phyloP scores from a whole-genome alignment of 2,888 invertebrate genomes.

The Agriopis leucophaearia region DNA sequence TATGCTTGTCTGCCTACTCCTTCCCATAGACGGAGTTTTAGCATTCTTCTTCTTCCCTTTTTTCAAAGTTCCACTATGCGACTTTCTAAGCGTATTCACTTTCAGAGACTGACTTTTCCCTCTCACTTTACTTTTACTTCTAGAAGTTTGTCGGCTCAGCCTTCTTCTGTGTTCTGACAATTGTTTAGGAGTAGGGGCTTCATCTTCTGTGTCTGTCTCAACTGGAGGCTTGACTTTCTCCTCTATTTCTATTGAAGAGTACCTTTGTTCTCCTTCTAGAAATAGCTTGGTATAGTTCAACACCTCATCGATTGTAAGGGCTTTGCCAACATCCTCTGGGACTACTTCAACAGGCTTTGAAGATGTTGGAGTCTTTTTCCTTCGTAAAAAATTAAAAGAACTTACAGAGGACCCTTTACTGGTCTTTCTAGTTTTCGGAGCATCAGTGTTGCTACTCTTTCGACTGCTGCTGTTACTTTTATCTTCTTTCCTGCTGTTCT shows the following conservation, averaged over 20 bases:
- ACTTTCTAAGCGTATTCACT: constrained; percentile 78
- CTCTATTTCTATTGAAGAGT: constrained; percentile 60
- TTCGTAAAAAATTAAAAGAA: constrained; percentile 75
- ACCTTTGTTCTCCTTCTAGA: constrained; percentile 76
- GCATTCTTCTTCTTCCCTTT: constrained; percentile 77
- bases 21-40: constrained; percentile 66
- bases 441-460: constrained; percentile 70
- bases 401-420: constrained; percentile 80
- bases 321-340: constrained; percentile 67
- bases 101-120: constrained; percentile 80
- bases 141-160: constrained; percentile 78
- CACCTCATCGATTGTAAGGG: constrained; percentile 69
- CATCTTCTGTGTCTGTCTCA: constrained; percentile 78
- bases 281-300: constrained; percentile 74
- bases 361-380: constrained; percentile 77
- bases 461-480: constrained; percentile 66
- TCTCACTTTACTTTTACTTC: constrained; percentile 80
- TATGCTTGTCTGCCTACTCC: constrained; percentile 78
- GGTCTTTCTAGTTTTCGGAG: constrained; percentile 73
- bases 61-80: constrained; percentile 80
- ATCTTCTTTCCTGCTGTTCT: constrained; percentile 77
- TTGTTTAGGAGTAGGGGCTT: constrained; percentile 69
- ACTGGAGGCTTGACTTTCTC: constrained; percentile 55
- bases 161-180: constrained; percentile 75
- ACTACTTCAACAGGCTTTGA: constrained; percentile 75